These are phyloP conservation scores for Polymixis lichenea DNA, from an alignment of 2,888 invertebrate genomes.

Conservation along the genomic window DNA sequence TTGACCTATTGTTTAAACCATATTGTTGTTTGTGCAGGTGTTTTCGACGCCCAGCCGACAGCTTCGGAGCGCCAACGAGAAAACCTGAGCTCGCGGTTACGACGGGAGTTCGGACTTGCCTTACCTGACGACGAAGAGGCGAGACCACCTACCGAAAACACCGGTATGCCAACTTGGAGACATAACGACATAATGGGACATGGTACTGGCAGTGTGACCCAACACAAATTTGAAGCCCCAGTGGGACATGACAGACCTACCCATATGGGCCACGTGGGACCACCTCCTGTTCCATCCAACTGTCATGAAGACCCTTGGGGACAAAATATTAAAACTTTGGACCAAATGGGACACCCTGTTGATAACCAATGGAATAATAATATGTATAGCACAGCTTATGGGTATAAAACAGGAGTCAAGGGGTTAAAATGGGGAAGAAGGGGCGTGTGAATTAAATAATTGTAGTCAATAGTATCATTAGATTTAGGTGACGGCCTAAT, in stretches of 20 bases:
- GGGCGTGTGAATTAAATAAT: constrained; percentile 44
- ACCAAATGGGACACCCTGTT: constrained; percentile 46
- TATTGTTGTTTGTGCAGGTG: constrained; percentile 84
- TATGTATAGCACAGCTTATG: constrained; percentile 49
- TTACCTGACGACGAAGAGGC: constrained; percentile 93
- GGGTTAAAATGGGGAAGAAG: constrained; percentile 60
- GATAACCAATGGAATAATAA: constrained; percentile 59
- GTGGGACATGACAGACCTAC: constrained; percentile 14
- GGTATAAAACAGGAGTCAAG: constrained; percentile 47
- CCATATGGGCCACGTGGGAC: constrained; percentile 4
- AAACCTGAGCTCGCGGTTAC: constrained; percentile 95
- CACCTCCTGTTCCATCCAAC: constrained; percentile 21
- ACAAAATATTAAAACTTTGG: constrained; percentile 43
- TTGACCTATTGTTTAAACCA: constrained; percentile 34
- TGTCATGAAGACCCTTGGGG: constrained; percentile 48
- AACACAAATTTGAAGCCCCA: constrained; percentile 11
- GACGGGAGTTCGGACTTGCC: constrained; percentile 95
- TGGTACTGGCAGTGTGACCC: constrained; percentile 27
- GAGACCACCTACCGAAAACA: constrained; percentile 86
- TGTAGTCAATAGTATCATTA: constrained; percentile 24
- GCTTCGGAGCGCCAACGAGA: constrained; percentile 96
- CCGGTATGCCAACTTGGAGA: constrained; percentile 68
- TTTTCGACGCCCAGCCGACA: constrained; percentile 96
- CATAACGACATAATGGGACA: constrained; percentile 43
- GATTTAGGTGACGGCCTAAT: constrained; percentile 26